phyloP scores from a whole-genome alignment of 2,888 invertebrate species.

The Ochropleura plecta region DNA sequence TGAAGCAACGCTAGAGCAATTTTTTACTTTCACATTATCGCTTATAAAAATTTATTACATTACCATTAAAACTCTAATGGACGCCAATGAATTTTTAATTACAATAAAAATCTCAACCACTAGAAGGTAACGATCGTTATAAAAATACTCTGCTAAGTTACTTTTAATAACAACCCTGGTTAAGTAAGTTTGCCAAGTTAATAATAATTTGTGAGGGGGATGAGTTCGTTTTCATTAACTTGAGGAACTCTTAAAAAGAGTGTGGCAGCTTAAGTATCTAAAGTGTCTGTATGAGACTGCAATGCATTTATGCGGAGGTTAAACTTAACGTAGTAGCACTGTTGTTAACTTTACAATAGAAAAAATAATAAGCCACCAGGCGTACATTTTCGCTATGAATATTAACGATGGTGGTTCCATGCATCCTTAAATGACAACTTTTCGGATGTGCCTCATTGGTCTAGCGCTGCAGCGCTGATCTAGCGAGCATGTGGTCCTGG shows the following conservation, averaged over 20 bases:
- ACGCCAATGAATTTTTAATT: slow-evolving; percentile 59
- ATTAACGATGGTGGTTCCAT: too few relatives aligned
- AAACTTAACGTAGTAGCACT: background rate
- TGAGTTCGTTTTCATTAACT: slow-evolving; percentile 55
- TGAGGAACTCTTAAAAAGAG: slow-evolving; percentile 41
- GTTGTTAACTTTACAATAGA: background rate
- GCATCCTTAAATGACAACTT: too few relatives aligned
- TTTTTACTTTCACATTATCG: slow-evolving; percentile 51
- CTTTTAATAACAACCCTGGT: slow-evolving; percentile 57
- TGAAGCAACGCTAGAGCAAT: slow-evolving; percentile 38
- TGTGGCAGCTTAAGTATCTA: background rate
- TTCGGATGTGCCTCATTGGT: too few relatives aligned
- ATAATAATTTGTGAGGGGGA: slow-evolving; percentile 56
- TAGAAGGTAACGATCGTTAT: slow-evolving; percentile 51
- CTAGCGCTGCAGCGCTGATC: too few relatives aligned
- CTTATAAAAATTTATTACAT: slow-evolving; percentile 50
- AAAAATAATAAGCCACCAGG: too few relatives aligned
- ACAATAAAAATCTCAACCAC: slow-evolving; percentile 51
- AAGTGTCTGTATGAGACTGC: background rate
- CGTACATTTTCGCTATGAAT: too few relatives aligned
- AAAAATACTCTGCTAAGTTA: slow-evolving; percentile 52
- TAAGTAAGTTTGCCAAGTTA: slow-evolving; percentile 59
- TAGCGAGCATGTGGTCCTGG: too few relatives aligned
- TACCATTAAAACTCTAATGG: slow-evolving; percentile 59
- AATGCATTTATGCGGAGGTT: background rate